A percentile compares a stretch with the other conserved stretches of the same genome.
phyloP scores from a whole-genome alignment of 1,140 invertebrate genomes.

The Metaphire vulgaris region DNA sequence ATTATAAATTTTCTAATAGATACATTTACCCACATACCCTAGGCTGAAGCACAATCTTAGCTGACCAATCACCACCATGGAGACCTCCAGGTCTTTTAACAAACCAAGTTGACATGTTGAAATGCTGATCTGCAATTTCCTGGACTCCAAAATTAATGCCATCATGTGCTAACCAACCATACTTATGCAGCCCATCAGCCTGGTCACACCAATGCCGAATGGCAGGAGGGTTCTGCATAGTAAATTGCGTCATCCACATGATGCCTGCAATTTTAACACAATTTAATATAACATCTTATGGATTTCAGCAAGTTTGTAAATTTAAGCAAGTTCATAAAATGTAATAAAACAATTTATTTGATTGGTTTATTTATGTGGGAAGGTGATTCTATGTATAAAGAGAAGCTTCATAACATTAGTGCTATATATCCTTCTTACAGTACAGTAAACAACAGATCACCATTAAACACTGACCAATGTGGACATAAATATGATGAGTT shows the following conservation, averaged over 20 bases:
- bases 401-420: too few relatives aligned
- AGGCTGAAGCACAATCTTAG: slow-evolving; percentile 66
- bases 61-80: slow-evolving; percentile 88
- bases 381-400: too few relatives aligned
- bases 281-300: background rate
- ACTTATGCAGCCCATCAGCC: slow-evolving; percentile 69
- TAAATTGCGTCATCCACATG: slow-evolving; percentile 83
- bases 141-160: slow-evolving; percentile 81
- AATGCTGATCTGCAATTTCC: slow-evolving; percentile 72
- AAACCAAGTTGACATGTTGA: slow-evolving; percentile 76
- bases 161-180: slow-evolving; percentile 86
- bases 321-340: background rate
- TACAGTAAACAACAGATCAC: too few relatives aligned
- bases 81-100: slow-evolving; percentile 71
- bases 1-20: too few relatives aligned
- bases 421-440: too few relatives aligned
- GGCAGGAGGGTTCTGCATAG: slow-evolving; percentile 39
- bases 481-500: too few relatives aligned
- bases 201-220: slow-evolving; percentile 88
- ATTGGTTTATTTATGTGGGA: too few relatives aligned
- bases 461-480: too few relatives aligned
- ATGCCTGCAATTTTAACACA: slow-evolving; percentile 50
- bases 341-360: background rate
- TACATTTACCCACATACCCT: slow-evolving; percentile 57
- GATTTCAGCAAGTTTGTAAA: background rate